Percentiles rank a stretch among this genome's conserved stretches.
Evolutionary conservation across 1,140 invertebrate species (phyloP).

Genomic region (Paraescarpia echinospica): DNA sequence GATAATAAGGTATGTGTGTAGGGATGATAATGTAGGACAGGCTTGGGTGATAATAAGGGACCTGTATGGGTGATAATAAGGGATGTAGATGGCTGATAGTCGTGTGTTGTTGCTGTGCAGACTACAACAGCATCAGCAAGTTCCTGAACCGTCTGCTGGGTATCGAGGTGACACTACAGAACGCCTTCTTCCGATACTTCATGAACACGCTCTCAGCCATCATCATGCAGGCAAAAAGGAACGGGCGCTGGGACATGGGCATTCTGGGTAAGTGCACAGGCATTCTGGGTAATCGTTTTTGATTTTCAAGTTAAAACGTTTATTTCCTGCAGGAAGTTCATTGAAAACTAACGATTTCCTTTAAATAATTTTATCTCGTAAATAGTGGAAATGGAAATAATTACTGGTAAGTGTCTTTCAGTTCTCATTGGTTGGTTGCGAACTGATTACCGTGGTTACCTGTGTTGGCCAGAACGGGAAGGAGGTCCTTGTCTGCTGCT

Average conservation of each 20-base stretch:
- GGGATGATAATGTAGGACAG: too few relatives aligned
- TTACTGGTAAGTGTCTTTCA: neutral
- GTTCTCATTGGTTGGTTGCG: neutral
- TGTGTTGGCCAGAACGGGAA: neutral
- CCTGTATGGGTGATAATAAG: neutral
- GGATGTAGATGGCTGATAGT: neutral
- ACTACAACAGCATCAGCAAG: conserved; percentile 97
- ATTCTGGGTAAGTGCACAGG: conserved; percentile 65
- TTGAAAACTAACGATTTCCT: neutral
- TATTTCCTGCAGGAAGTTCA: neutral
- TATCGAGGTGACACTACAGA: conserved; percentile 95
- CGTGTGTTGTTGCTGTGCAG: conserved; percentile 53
- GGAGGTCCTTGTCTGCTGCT: neutral
- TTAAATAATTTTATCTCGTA: conserved; percentile 21
- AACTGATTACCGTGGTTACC: neutral
- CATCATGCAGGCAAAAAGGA: conserved; percentile 60
- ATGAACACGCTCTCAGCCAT: conserved; percentile 80
- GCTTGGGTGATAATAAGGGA: neutral
- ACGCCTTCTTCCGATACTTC: conserved; percentile 96
- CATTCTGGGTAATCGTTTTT: conserved; percentile 2
- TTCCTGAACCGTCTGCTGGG: conserved; percentile 97
- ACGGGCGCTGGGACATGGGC: conserved; percentile 62
- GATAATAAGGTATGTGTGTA: neutral
- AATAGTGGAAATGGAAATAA: conserved; percentile 27
- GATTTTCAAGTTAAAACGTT: too few relatives aligned